Percentiles rank a stretch among this genome's conserved stretches.
Evolutionary conservation across 30 jellyfish, hydroid and myxozoan genomes (phyloP).

Genomic region (Aurelia coerulea): DNA sequence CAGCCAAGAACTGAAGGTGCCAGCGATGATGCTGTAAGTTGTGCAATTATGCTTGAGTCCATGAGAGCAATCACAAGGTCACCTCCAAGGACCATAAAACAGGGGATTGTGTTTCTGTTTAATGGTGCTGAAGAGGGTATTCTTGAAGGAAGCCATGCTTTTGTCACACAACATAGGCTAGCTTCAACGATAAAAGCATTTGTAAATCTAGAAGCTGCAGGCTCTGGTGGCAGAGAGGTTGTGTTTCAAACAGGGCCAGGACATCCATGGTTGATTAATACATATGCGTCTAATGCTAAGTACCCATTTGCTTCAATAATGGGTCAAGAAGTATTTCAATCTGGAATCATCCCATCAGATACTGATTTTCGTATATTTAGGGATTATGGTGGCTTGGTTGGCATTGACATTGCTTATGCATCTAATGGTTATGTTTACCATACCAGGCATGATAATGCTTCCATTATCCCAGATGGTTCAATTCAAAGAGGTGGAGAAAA

Average conservation of each 20-base stretch:
- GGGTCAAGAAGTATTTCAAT: constrained; percentile 93
- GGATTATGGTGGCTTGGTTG: constrained; percentile 82
- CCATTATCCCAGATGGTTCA: constrained; percentile 86
- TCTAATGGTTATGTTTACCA: constrained; percentile 96
- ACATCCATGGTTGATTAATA: constrained; percentile 93
- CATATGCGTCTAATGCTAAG: constrained; percentile 81
- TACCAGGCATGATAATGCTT: constrained; percentile 82
- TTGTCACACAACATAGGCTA: constrained; percentile 80
- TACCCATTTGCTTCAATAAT: constrained; percentile 93
- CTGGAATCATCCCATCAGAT: constrained; percentile 97
- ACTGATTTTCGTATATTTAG: constrained; percentile 95
- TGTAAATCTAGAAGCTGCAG: constrained; percentile 96
- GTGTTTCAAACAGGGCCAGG: constrained; percentile 99
- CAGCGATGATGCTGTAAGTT: constrained; percentile 95
- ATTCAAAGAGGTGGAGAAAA: constrained; percentile 96
- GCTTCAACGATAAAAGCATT: constrained; percentile 80
- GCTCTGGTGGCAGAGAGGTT: constrained; percentile 97
- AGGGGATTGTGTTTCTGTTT: constrained; percentile 91
- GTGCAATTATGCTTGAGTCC: constrained; percentile 96
- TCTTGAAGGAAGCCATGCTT: constrained; percentile 95
- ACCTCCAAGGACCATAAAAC: constrained; percentile 76
- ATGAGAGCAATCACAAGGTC: constrained; percentile 81
- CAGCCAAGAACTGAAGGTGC: constrained; percentile 95
- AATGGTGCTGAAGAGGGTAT: constrained; percentile 99
- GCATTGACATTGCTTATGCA: constrained; percentile 95